These are phyloP conservation scores for Eumacrocentrus americanus DNA, from an alignment of 2,888 invertebrate genomes.

Conservation along the genomic window DNA sequence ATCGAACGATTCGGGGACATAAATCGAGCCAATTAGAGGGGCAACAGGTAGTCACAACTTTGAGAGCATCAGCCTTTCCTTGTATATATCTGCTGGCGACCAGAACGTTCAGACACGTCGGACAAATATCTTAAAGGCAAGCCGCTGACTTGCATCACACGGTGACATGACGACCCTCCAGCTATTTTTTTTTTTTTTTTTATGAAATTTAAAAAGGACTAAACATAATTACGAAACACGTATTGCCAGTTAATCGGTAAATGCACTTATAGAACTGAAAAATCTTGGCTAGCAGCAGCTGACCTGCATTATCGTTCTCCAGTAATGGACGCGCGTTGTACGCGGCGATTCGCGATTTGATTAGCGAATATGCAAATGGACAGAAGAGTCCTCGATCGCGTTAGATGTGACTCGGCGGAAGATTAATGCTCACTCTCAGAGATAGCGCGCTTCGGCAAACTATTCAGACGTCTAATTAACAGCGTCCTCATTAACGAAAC, in stretches of 20 bases:
- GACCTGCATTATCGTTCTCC: background rate
- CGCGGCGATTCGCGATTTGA: constrained; percentile 6
- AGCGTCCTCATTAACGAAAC: constrained; percentile 6
- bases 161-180: too few species aligned
- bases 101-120: constrained; percentile 31
- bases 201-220: background rate
- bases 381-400: background rate
- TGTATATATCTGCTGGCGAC: constrained; percentile 28
- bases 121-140: constrained; percentile 42
- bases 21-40: constrained; percentile 53
- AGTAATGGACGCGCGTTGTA: constrained; percentile 9
- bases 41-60: constrained; percentile 49
- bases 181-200: background rate
- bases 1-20: constrained; percentile 42
- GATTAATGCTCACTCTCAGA: constrained; percentile 3
- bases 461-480: constrained; percentile 10
- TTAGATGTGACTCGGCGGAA: constrained; percentile 1
- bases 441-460: constrained; percentile 1
- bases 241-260: constrained; percentile 16
- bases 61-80: constrained; percentile 34
- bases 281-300: too few species aligned
- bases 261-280: background rate
- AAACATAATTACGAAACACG: background rate
- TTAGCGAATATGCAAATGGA: constrained; percentile 7
- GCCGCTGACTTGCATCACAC: constrained; percentile 8